phyloP scores from a whole-genome alignment of 2,797 vertebrate species.

The Coregonus ussuriensis region DNA sequence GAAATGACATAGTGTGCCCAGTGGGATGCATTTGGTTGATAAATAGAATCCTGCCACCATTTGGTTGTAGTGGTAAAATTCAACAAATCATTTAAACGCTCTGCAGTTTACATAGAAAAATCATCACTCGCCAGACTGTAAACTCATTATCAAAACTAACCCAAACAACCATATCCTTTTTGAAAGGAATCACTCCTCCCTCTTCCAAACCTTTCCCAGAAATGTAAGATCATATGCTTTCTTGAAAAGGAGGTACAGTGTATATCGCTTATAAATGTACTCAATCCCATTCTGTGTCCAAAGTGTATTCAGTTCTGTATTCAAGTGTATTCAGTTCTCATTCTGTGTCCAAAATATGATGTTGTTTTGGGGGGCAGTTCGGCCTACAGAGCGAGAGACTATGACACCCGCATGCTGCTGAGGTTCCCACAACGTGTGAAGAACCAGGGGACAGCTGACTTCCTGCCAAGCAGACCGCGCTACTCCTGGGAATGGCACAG shows the following conservation, averaged over 20 bases:
- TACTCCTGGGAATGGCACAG: conserved; percentile 99
- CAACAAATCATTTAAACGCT: conserved; percentile 61
- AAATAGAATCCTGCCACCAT: conserved; percentile 36
- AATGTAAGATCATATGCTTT: conserved; percentile 30
- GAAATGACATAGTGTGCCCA: too few relatives aligned
- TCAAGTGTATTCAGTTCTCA: not conserved
- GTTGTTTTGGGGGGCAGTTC: conserved; percentile 72
- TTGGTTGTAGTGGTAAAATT: conserved; percentile 49
- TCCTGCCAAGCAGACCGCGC: conserved; percentile 92
- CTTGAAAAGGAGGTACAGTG: conserved; percentile 21
- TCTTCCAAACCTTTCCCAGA: conserved; percentile 38
- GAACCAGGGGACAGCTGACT: conserved; percentile 97
- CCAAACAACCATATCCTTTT: conserved; percentile 55
- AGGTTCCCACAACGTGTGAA: conserved; percentile 96
- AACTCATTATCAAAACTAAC: conserved; percentile 70
- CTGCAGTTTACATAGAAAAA: conserved; percentile 62
- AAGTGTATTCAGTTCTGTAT: not conserved
- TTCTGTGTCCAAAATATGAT: not conserved
- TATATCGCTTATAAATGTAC: conserved; percentile 32
- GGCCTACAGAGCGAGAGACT: conserved; percentile 89
- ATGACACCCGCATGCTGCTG: conserved; percentile 92
- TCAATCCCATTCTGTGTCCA: not conserved
- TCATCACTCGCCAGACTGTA: conserved; percentile 53
- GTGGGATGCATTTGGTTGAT: not conserved
- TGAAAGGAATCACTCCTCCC: conserved; percentile 58